Base-by-base conservation (phyloP, 2,797 vertebrate species). In the Percopsis omiscomaycus region DNA sequence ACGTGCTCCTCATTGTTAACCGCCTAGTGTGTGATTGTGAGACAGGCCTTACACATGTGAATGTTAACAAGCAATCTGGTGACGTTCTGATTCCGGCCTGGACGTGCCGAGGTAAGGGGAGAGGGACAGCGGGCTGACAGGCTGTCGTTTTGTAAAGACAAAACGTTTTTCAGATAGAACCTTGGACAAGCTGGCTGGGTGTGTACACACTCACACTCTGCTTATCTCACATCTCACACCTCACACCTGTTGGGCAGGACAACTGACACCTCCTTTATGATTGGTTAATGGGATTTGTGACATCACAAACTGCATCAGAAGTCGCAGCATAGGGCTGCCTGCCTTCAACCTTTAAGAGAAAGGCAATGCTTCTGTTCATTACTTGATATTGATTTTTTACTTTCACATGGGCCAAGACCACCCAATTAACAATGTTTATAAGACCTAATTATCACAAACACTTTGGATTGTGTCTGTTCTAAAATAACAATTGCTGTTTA, bases 1-100 rank as follows among this genome's bases (percentile, higher is more conserved):
- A 74, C 67, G 65, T 55, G 55, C 79, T 84, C 81, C 52, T 80
- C 75, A 68, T 74, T 70, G 78, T 78, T 84, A 79, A 44, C 14
- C 9, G 81, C 84, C 79, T 1, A 79, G 67, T 63, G 46, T 32
- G 77, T 70, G 63, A 65, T 81, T 74, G 64, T 68, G 56, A 78
- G 73, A 54, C 54, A 75, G 51, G 48, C 66, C 69, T 48, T 12
- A 71, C 66, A 47, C 61, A 67, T 48, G 48, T 70, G 28, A 70
- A 56, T 49, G 9, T n/a, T 48, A 67, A 49, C 42, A 0, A 50
- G 55, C 45, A 6, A 59, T 48, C 63, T 59, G 53, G 63, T 48
- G 47, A 55, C 15, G 28, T 60, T 44, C 30, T 64, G 14, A 5
- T 60, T 15, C 2, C 47, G n/a, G 46, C 59, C 62, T 51, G 42